Base-by-base conservation (phyloP, 2,113 vertebrate genomes). In the Protomyctophum bolini region DNA sequence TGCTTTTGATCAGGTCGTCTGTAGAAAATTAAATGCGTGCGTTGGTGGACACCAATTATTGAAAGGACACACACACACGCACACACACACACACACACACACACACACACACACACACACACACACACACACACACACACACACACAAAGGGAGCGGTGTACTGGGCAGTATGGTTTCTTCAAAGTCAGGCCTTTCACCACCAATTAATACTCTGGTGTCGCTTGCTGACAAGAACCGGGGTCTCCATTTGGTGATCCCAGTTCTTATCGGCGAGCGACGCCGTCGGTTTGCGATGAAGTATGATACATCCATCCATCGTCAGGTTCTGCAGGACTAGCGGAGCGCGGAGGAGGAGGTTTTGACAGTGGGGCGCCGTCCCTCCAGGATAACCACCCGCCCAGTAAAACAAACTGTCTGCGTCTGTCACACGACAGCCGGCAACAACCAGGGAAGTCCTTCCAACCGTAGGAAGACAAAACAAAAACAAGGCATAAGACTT, bases 11-110 rank as follows among this genome's bases (percentile, higher is more conserved):
- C 46, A 59, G 68, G 66, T 91, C 86, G 87, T 90, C 92, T 93
- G 85, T 75, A 79, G 60, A 79, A 83, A 83, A 89, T 85, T 57
- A 87, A 90, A 86, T 85, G 90, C 75, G 82, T 90, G 88, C 88
- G 89, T 87, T 85, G 85, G 91, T 91, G 88, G 52, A 72, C 63
- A 72, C 55, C 58, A 48, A 8, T 6, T 76, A 51, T n/a, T 63
- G 57, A 33, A 68, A n/a, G 28, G 60, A 59, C 41, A n/a, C 15
- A 61, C 41, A 11, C 8, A 58, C 52, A n/a, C 12, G 56, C 60
- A 12, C 41, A 65, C 62, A 58, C 11, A 63, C 9, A 56, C 33
- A 41, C 33, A 41, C 33, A 41, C 33, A 41, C 33, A 41, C 33
- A 41, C 5, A 41, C 33, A 41, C 33, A 41, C 33, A 41, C 33